Base-by-base conservation (phyloP, 92 coral and sea anemone genomes). In the Pocillopora meandrina region DNA sequence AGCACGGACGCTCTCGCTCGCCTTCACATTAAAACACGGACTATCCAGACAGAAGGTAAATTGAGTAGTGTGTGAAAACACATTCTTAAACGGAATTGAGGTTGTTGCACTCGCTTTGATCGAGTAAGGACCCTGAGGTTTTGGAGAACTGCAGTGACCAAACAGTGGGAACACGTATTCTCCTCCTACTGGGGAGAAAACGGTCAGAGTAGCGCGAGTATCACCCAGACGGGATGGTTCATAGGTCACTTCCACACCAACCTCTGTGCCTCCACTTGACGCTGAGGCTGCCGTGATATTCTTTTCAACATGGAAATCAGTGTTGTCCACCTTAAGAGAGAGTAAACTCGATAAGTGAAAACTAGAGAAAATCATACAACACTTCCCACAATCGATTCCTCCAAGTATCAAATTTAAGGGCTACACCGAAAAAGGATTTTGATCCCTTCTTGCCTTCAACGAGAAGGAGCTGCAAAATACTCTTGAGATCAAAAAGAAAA, bases 271-370 rank as follows among this genome's bases (percentile, higher is more conserved):
- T 65, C 99, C 99, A 90, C 99, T 96, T 59, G 99, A 95, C 17
- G 99, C 99, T n/a, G 99, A 96, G 75, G 99, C 99, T 60, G 99
- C 99, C 1, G 99, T 96, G 78, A 96, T 94, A 72, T 89, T 89
- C 78, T 92, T 95, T 86, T 96, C 99, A 0, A 96, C 99, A 68
- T 96, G 99, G 85, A 96, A 96, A 85, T 96, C 99, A 12, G 82
- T 88, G 92, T 81, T 96, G 85, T 96, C 99, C 67, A 95, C 98
- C 99, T 96, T 61, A 5, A 84, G 83, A 5, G 64, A 65, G 68
- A 49, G 21, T 8, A 72, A 42, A 69, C n/a, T 15, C 1, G 14
- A 68, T 85, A 7, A 84, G 56, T 13, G 12, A 11, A 7, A 34
- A 17, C 10, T 2, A 11, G 55, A 21, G 9, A 16, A 58, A 34